Base-by-base conservation (phyloP, 1,140 invertebrate genomes). In the Ooceraea biroi region DNA sequence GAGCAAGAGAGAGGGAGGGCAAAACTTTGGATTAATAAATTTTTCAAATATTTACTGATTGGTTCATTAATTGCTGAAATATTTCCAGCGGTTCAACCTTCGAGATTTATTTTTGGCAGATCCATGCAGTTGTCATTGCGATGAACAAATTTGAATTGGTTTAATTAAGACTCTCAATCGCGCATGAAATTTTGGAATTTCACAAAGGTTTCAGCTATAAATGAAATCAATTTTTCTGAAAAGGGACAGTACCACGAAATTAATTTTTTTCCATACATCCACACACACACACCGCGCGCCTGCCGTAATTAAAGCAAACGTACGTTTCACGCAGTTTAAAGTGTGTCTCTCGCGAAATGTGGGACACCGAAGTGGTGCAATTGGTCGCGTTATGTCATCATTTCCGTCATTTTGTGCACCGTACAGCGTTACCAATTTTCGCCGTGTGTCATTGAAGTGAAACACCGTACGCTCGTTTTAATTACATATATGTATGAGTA, bases 371-470 rank as follows among this genome's bases (percentile, higher is more conserved):
- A 63, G 19, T 57, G 52, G 8, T 4, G 52, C 41, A 44, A 7
- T 71, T 25, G 58, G 50, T 76, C 36, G 65, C 12, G 7, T 78
- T 69, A 78, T 22, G 68, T 46, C 41, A 55, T 77, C 76, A 71
- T 71, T 80, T 57, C 44, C 57, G 12, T 78, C 36, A 80, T 69
- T 55, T 46, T 22, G 69, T 78, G 41, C 25, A 66, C 10, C n/a
- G 10, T 22, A 5, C 14, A 63, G 27, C 25, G 52, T 80, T 80
- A 80, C 76, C 76, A 80, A 80, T 80, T 80, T 80, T 80, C 50
- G 44, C 8, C 17, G 7, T 78, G 17, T 50, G 22, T 36, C 25
- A 58, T 36, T 7, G 36, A 36, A 36, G 36, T n/a, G n/a, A n/a
- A n/a, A n/a, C n/a, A n/a, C n/a, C n/a, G n/a, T n/a, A n/a, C n/a